Evolutionary conservation across 2,888 invertebrate genomes (phyloP).

Genomic region (Morinoia aosen): DNA sequence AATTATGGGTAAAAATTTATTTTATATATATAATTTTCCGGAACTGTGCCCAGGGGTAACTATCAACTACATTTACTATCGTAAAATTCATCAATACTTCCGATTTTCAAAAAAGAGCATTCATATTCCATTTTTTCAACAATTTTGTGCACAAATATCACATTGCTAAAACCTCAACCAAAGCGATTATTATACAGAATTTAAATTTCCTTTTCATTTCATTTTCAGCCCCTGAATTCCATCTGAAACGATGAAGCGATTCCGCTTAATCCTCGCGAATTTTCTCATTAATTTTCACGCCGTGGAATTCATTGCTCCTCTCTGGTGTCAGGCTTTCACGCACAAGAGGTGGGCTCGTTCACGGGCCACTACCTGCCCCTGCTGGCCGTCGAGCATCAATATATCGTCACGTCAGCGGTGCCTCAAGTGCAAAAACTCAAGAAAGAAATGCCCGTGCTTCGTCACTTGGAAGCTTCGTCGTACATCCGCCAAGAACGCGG

Average conservation of each 20-base stretch:
- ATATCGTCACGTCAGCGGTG: constrained; percentile 71
- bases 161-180: background rate
- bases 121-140: background rate
- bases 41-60: no score
- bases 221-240: background rate
- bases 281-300: background rate
- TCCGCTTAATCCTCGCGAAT: background rate
- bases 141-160: background rate
- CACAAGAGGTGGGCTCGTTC: constrained; percentile 72
- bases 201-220: background rate
- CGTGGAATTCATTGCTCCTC: background rate
- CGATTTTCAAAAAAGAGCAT: background rate
- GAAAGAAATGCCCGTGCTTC: constrained; percentile 71
- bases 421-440: constrained; percentile 69
- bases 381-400: constrained; percentile 73
- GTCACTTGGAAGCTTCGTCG: constrained; percentile 73
- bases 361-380: constrained; percentile 72
- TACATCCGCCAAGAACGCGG: constrained; percentile 72
- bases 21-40: no score
- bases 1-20: no score
- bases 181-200: background rate
- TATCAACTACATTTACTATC: no score
- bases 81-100: background rate
- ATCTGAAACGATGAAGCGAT: background rate
- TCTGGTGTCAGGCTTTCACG: constrained; percentile 72